Conservation (phyloP, 2,888 invertebrate species). For the Andrena fulva region DNA sequence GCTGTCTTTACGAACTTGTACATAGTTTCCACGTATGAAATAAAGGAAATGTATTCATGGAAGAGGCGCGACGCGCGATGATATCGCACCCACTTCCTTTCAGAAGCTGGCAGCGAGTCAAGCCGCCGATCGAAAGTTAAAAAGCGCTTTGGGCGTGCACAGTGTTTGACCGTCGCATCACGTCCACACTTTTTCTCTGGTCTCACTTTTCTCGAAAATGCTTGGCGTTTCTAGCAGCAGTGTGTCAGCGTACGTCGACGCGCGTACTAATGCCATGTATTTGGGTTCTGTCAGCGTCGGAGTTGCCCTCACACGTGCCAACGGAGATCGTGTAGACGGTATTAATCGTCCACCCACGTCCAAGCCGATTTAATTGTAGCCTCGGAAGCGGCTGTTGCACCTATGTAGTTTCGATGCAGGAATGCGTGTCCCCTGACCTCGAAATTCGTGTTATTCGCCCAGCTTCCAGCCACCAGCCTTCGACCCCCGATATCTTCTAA, state of each 20-base stretch:
- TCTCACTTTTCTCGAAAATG: slow-evolving; percentile 65
- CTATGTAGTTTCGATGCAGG: slow-evolving; percentile 30
- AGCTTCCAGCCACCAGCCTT: too few species aligned
- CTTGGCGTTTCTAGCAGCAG: slow-evolving; percentile 51
- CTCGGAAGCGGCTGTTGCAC: slow-evolving; percentile 35
- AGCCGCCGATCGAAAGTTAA: slow-evolving; percentile 46
- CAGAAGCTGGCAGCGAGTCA: slow-evolving; percentile 44
- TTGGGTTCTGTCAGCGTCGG: slow-evolving; percentile 61
- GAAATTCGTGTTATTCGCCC: neutral
- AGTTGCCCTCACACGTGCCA: slow-evolving; percentile 38
- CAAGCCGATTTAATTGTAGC: slow-evolving; percentile 37
- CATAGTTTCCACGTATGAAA: slow-evolving; percentile 12
- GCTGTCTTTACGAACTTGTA: slow-evolving; percentile 21
- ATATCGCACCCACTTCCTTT: slow-evolving; percentile 5
- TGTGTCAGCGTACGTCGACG: slow-evolving; percentile 27
- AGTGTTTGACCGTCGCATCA: slow-evolving; percentile 69
- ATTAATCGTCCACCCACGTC: slow-evolving; percentile 59
- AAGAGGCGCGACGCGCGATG: neutral
- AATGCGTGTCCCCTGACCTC: slow-evolving; percentile 16
- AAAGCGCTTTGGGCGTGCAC: slow-evolving; percentile 18
- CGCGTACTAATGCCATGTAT: slow-evolving; percentile 72
- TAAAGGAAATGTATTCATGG: slow-evolving; percentile 20
- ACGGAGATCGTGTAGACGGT: slow-evolving; percentile 4
- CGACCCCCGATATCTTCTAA: neutral
- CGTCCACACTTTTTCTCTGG: slow-evolving; percentile 69